phyloP scores from a whole-genome alignment of 2,113 vertebrate genomes.

The Triplophysa siluroides region DNA sequence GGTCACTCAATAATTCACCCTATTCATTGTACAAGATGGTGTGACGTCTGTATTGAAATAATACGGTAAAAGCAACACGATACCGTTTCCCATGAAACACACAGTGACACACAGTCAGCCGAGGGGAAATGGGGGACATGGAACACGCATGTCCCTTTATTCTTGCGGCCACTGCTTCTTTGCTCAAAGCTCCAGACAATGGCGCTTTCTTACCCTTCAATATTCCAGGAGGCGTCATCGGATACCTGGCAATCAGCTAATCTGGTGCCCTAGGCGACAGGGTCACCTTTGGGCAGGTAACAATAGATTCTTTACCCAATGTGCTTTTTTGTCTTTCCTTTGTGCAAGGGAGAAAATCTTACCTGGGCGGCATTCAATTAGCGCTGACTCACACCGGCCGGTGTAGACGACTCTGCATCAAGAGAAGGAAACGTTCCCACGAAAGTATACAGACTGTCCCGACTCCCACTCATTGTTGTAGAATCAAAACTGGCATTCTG shows the following conservation, averaged over 20 bases:
- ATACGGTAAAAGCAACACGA: constrained; percentile 52
- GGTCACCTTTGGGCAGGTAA: constrained; percentile 83
- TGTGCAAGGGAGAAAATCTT: constrained; percentile 54
- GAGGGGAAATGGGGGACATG: constrained; percentile 51
- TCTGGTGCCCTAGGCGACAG: constrained; percentile 80
- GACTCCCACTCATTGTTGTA: background rate
- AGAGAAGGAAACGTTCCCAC: constrained; percentile 56
- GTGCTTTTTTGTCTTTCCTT: constrained; percentile 64
- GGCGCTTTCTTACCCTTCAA: constrained; percentile 79
- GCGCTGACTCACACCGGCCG: constrained; percentile 49
- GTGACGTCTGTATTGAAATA: constrained; percentile 47
- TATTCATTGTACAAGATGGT: constrained; percentile 49
- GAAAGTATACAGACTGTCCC: constrained; percentile 11
- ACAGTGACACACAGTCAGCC: constrained; percentile 47
- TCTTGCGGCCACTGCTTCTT: constrained; percentile 48
- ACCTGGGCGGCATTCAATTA: constrained; percentile 57
- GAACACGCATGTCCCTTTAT: constrained; percentile 56
- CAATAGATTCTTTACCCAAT: constrained; percentile 69
- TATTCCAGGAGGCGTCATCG: constrained; percentile 80
- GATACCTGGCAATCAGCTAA: constrained; percentile 84
- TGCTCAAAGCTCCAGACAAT: constrained; percentile 71
- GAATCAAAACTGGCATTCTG: background rate
- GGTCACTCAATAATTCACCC: constrained; percentile 27
- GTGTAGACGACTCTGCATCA: constrained; percentile 22
- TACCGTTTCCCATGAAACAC: constrained; percentile 44